Evolutionary conservation across 2,797 vertebrate species (phyloP).

Genomic region (Rhynchotus rufescens): DNA sequence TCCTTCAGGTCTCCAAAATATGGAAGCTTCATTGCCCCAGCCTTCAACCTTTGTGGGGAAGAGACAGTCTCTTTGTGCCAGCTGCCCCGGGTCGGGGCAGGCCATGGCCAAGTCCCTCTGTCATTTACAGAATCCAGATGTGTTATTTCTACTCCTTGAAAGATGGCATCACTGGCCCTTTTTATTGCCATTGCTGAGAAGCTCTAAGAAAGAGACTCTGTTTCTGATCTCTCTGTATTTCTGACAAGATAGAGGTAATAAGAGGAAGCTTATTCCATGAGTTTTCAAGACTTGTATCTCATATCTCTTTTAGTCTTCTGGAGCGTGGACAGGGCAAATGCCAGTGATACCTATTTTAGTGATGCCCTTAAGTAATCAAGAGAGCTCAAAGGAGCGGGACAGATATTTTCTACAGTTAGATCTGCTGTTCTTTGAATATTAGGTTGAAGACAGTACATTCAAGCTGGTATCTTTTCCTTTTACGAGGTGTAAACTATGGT

Average conservation of each 20-base stretch:
- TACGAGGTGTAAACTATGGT: neutral
- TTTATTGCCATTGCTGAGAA: neutral
- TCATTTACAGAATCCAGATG: neutral
- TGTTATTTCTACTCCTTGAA: neutral
- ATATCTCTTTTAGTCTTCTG: neutral
- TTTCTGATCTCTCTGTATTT: neutral
- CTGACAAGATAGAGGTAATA: neutral
- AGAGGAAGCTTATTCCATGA: too few species aligned
- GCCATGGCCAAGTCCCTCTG: neutral
- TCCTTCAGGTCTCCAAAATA: neutral
- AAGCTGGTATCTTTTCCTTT: too few species aligned
- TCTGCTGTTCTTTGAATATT: neutral
- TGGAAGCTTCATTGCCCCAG: neutral
- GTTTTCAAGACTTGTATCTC: too few species aligned
- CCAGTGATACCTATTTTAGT: neutral
- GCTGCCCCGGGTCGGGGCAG: neutral
- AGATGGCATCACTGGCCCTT: neutral
- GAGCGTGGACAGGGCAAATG: too few species aligned
- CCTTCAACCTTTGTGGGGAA: neutral
- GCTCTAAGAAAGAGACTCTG: neutral
- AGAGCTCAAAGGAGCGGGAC: neutral
- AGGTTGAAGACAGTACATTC: neutral
- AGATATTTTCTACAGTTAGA: too few species aligned
- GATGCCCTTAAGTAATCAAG: neutral
- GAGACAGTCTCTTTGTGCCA: neutral